Base-by-base conservation (phyloP, 2,797 vertebrate species). In the Gastrophryne carolinensis region DNA sequence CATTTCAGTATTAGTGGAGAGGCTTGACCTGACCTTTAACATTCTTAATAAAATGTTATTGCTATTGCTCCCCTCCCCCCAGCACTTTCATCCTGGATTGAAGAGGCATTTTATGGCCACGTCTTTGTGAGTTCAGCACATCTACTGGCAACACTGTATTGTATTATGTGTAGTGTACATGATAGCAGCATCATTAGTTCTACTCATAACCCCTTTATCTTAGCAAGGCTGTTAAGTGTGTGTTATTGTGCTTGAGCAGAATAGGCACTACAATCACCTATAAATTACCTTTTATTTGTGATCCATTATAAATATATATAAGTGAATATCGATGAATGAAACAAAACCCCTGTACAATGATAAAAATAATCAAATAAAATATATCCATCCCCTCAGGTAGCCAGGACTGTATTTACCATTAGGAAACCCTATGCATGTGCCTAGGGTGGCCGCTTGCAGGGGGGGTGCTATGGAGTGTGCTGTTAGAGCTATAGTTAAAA, bases 41-140 rank as follows among this genome's bases (percentile, higher is more conserved):
- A 41, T 39, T 44, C 17, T n/a, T 44, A 56, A 39, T 57, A 41
- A 57, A 35, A 57, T 56, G 56, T 68, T 68, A 68, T 68, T 19
- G 34, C 65, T 13, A 15, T 56, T 62, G 35, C 27, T 60, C 27
- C n/a, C 13, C 23, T 49, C 39, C 39, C 27, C 26, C 34, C 30
- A 49, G 44, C 8, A 58, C 32, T 49, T 17, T 37, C 32, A 24
- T n/a, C 37, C 54, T 44, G 17, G 39, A 27, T 49, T 62, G 44
- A 62, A 62, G 62, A 52, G 23, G 13, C 37, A n/a, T 15, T 69
- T 69, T 69, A 68, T 68, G 50, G 17, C 10, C 23, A 56, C 10
- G 34, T 41, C 52, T 69, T 37, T 21, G 35, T 24, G 21, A 26
- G 52, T 35, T 57, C 44, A 68, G n/a, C 19, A 35, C 26, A 54